Conservation (phyloP, 2,113 vertebrate genomes). For the Australoheros scitulus region DNA sequence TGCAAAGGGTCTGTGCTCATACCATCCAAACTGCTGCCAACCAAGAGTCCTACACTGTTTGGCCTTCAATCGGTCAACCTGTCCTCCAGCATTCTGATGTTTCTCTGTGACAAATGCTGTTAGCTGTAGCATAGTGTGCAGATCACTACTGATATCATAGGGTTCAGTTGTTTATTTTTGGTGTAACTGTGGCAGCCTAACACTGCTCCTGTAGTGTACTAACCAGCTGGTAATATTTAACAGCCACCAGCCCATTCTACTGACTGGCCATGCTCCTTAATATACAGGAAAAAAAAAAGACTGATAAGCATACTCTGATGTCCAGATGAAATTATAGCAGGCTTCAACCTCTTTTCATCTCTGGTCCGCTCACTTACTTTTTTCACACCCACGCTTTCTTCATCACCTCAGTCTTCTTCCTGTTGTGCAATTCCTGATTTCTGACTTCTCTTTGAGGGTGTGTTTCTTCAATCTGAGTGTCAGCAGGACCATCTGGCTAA, state of each 20-base stretch:
- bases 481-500: too few species aligned
- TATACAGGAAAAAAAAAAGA: background rate
- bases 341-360: background rate
- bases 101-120: background rate
- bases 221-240: background rate
- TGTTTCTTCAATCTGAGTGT: too few species aligned
- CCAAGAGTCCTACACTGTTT: slow-evolving; percentile 12
- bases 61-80: slow-evolving; percentile 24
- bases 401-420: background rate
- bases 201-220: background rate
- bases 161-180: background rate
- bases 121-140: background rate
- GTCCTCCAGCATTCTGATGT: background rate
- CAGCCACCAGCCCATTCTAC: background rate
- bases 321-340: background rate
- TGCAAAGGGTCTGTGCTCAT: background rate
- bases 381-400: background rate
- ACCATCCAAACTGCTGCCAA: slow-evolving; percentile 17
- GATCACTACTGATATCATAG: background rate
- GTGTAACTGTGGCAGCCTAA: background rate
- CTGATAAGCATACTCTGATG: background rate
- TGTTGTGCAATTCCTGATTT: background rate
- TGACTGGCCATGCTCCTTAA: background rate
- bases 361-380: background rate
- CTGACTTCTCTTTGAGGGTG: too few species aligned